phyloP scores from a whole-genome alignment of 2,797 vertebrate genomes.

The Sarcophilus harrisii region DNA sequence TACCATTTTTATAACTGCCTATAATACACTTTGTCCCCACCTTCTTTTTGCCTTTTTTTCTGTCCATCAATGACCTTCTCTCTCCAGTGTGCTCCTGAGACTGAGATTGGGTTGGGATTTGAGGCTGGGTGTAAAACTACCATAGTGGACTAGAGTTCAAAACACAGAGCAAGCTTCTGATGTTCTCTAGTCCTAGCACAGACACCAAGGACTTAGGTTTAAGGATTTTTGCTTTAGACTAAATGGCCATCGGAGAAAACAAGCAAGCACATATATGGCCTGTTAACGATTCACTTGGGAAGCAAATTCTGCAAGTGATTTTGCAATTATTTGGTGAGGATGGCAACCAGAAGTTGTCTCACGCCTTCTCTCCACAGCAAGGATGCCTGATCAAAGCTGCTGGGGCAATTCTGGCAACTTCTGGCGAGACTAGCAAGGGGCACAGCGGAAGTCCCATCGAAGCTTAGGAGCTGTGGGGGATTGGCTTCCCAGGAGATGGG shows the following conservation, averaged over 20 bases:
- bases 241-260: not conserved
- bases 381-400: not conserved
- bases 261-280: not conserved
- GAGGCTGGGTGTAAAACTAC: not conserved
- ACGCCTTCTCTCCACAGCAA: not conserved
- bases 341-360: not conserved
- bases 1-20: not conserved
- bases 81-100: not conserved
- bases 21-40: not conserved
- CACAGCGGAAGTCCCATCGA: not conserved
- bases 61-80: not conserved
- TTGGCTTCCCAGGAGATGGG: not conserved
- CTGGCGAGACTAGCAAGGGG: not conserved
- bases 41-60: not conserved
- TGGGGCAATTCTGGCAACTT: not conserved
- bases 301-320: constrained; percentile 14
- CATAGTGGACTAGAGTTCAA: not conserved
- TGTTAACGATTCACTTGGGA: not conserved
- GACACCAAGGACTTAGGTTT: constrained; percentile 2
- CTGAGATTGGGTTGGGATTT: not conserved
- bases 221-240: constrained; percentile 9
- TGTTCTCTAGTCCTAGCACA: constrained; percentile 1
- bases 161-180: not conserved
- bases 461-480: not conserved
- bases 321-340: not conserved